phyloP scores from a whole-genome alignment of 2,888 invertebrate genomes.

The Petrophora chlorosata region DNA sequence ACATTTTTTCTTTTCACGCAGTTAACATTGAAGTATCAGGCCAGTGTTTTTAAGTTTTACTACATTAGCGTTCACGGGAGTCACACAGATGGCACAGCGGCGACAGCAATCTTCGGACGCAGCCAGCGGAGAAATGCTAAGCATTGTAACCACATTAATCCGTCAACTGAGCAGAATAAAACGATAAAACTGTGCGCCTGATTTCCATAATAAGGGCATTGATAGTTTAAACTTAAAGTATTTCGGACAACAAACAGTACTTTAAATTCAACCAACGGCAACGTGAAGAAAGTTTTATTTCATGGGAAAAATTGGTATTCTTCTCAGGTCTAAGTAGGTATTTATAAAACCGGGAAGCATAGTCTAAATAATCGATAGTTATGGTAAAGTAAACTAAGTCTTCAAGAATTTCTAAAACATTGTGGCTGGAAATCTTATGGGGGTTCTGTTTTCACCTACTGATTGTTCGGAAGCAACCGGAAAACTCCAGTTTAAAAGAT shows the following conservation, averaged over 20 bases:
- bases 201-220: conserved; percentile 17
- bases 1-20: too few species aligned
- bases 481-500: too few species aligned
- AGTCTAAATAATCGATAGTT: too few species aligned
- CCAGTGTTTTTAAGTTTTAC: too few species aligned
- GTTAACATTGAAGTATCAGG: too few species aligned
- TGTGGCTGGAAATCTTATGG: too few species aligned
- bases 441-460: too few species aligned
- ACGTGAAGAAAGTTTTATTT: conserved; percentile 19
- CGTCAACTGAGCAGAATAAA: conserved; percentile 5
- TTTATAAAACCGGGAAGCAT: too few species aligned
- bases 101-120: conserved; percentile 25
- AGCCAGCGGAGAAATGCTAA: conserved; percentile 34
- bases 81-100: not conserved
- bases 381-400: too few species aligned
- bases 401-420: too few species aligned
- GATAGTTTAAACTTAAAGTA: conserved; percentile 6
- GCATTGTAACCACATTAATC: conserved; percentile 1
- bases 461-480: too few species aligned
- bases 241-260: conserved; percentile 4
- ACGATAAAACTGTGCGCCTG: not conserved
- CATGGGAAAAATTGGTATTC: not conserved
- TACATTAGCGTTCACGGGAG: too few species aligned
- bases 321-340: not conserved
- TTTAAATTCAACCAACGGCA: conserved; percentile 17